Base-by-base conservation (phyloP, 1,140 invertebrate species). In the Apis cerana region DNA sequence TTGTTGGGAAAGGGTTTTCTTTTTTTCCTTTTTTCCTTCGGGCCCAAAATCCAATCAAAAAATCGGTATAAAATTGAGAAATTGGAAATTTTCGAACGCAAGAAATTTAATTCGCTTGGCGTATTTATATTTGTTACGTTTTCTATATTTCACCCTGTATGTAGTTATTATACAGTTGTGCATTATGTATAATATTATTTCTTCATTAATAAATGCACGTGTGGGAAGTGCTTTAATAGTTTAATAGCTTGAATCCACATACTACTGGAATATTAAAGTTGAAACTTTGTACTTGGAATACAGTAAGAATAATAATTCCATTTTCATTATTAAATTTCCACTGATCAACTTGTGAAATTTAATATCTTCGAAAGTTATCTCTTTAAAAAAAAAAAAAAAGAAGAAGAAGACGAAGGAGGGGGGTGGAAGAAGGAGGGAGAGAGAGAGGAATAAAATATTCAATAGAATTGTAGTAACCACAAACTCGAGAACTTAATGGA, bases 351-450 rank as follows among this genome's bases (percentile, higher is more conserved):
- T 65, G 12, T 1, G n/a, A 65, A 65, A 43, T 65, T 65, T 43
- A 33, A 11, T 23, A 11, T 21, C 43, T 65, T 43, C 27, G 33
- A 43, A 43, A 43, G 7, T 43, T 43, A 43, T 43, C 33, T 43
- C 33, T 43, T 43, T 7, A 5, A 43, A 43, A 7, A 12, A 9
- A 13, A 43, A 27, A 7, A 5, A 7, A 43, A 43, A 43, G 3
- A 43, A 43, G 3, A 43, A 5, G 5, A 43, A 43, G 5, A 43
- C 0, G 33, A 43, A 43, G 33, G 7, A 43, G 33, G 7, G 7
- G 4, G 33, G 33, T 2, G 0, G 33, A 2, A 2, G 5, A 0
- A 43, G 33, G 4, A 2, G 3, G 5, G 33, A 43, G 3, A 2
- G 33, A 7, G 33, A 43, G 7, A 12, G 11, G 8, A 43, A 27